Evolutionary conservation across 2,113 vertebrate genomes (phyloP).

Genomic region (Cavia porcellus): DNA sequence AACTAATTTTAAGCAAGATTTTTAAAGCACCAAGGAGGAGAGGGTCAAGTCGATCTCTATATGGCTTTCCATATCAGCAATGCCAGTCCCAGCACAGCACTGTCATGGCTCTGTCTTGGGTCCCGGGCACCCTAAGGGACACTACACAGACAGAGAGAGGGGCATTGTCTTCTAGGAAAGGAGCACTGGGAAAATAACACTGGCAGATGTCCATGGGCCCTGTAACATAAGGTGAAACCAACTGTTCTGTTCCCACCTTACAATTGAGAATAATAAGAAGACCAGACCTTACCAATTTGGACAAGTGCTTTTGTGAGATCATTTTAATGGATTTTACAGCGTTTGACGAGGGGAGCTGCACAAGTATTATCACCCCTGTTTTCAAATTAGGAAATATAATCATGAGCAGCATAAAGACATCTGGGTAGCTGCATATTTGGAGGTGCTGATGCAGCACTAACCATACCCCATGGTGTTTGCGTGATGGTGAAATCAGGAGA

Average conservation of each 20-base stretch:
- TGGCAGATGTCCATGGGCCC: background rate
- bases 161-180: background rate
- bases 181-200: background rate
- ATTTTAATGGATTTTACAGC: background rate
- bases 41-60: background rate
- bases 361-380: background rate
- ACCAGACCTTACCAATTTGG: background rate
- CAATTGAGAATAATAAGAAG: background rate
- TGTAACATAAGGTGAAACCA: background rate
- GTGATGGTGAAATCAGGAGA: too few relatives aligned
- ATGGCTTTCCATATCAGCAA: rapidly evolving
- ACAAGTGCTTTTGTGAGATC: background rate
- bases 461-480: too few relatives aligned
- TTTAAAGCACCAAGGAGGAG: conserved; percentile 21
- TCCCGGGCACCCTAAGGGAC: background rate
- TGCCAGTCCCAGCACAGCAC: background rate
- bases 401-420: background rate
- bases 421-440: too few relatives aligned
- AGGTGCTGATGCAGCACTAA: background rate
- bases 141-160: background rate
- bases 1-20: background rate
- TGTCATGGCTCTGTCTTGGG: background rate
- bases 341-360: background rate
- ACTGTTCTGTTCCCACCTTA: rapidly evolving
- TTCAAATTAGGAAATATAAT: background rate